These are phyloP conservation scores for Drosophila asahinai DNA, from an alignment of 1,140 invertebrate species.

Conservation along the genomic window DNA sequence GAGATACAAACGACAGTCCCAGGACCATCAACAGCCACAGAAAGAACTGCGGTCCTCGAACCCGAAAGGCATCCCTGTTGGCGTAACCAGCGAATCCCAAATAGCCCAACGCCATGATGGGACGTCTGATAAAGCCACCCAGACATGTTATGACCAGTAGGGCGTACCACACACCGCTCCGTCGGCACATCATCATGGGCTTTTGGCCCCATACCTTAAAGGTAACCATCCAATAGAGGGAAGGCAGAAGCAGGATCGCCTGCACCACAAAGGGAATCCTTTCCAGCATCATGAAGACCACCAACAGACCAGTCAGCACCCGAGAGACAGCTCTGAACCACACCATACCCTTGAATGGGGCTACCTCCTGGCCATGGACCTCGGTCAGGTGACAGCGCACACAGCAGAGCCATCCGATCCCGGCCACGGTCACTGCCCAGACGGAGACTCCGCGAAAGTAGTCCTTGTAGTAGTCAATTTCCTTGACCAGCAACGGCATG, in stretches of 20 bases:
- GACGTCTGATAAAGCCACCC: constrained; percentile 31
- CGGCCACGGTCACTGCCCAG: constrained; percentile 86
- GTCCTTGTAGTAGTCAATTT: constrained; percentile 90
- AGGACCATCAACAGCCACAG: constrained; percentile 45
- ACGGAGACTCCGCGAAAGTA: constrained; percentile 90
- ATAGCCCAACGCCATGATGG: constrained; percentile 31
- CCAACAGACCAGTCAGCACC: neutral
- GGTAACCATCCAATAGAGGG: constrained; percentile 27
- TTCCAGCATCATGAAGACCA: constrained; percentile 42
- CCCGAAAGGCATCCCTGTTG: constrained; percentile 22
- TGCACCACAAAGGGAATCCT: constrained; percentile 11
- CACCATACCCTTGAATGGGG: neutral
- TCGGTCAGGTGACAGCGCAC: constrained; percentile 7
- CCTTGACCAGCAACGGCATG: constrained; percentile 85
- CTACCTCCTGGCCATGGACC: neutral
- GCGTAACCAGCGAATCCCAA: constrained; percentile 32
- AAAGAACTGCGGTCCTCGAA: neutral
- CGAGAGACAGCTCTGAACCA: neutral
- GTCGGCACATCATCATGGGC: neutral
- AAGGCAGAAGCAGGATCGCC: constrained; percentile 38
- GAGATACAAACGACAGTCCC: constrained; percentile 15
- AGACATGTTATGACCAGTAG: constrained; percentile 26
- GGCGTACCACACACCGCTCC: neutral
- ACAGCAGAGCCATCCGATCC: constrained; percentile 88
- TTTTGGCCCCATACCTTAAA: neutral